phyloP scores from a whole-genome alignment of 2,888 invertebrate genomes.

The Lochmaea crataegi region DNA sequence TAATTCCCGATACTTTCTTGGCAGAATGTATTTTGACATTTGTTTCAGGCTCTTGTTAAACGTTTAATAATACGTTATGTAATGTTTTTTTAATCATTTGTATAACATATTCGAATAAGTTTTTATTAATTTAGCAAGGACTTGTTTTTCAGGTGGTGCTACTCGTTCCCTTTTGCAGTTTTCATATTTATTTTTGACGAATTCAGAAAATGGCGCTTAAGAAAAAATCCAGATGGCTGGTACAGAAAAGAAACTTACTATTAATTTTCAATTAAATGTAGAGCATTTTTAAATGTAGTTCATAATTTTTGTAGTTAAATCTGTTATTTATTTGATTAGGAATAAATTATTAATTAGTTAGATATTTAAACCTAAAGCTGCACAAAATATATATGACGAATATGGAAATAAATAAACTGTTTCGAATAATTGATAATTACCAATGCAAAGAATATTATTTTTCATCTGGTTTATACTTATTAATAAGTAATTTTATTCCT shows the following conservation, averaged over 20 bases:
- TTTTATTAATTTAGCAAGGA: no score
- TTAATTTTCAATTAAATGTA: slow-evolving; percentile 54
- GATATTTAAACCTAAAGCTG: not conserved
- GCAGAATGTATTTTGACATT: no score
- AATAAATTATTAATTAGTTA: not conserved
- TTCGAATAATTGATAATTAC: not conserved
- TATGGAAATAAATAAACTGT: not conserved
- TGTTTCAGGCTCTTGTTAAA: no score
- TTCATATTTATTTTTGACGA: slow-evolving; percentile 84
- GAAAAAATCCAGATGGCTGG: slow-evolving; percentile 78
- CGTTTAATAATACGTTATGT: no score
- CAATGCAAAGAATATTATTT: not conserved
- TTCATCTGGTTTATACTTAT: no score
- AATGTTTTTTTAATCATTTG: no score
- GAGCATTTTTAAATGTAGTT: slow-evolving; percentile 30
- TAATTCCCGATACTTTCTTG: no score
- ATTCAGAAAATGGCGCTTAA: slow-evolving; percentile 77
- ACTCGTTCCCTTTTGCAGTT: slow-evolving; percentile 79
- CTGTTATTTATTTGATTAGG: not conserved
- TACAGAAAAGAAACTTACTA: slow-evolving; percentile 84
- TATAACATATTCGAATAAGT: no score
- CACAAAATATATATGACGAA: not conserved
- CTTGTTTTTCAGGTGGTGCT: slow-evolving; percentile 59
- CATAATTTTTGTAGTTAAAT: slow-evolving; percentile 13
- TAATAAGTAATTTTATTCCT: not conserved